Percentiles rank a stretch among this genome's conserved stretches.
Conservation (phyloP, 1,140 invertebrate species). For the Cydia pomonella region DNA sequence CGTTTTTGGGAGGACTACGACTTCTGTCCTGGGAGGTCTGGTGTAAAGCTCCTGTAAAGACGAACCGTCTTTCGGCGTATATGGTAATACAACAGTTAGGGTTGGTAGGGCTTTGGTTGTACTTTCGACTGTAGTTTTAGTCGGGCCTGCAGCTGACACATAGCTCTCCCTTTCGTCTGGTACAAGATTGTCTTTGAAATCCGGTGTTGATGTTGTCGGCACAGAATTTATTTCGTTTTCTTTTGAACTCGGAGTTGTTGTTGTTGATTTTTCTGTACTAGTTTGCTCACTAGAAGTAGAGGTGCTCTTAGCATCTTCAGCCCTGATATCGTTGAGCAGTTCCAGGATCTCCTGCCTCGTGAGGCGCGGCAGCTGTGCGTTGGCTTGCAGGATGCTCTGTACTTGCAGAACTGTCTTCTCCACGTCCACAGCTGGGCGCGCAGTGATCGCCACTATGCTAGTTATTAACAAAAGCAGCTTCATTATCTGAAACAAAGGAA, state of each 20-base stretch:
- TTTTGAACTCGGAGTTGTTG: conserved; percentile 46
- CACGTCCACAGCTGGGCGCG: conserved; percentile 59
- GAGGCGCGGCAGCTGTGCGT: conserved; percentile 81
- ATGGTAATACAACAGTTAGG: conserved; percentile 69
- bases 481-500: conserved; percentile 65
- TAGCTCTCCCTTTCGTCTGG: conserved; percentile 37
- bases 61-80: conserved; percentile 71
- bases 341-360: conserved; percentile 82
- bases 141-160: conserved; percentile 36
- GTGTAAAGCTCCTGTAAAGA: conserved; percentile 74
- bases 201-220: conserved; percentile 40
- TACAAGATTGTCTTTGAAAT: conserved; percentile 40
- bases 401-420: conserved; percentile 83
- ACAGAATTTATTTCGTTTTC: conserved; percentile 57
- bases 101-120: conserved; percentile 61
- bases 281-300: conserved; percentile 45
- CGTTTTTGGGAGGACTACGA: conserved; percentile 64
- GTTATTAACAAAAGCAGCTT: conserved; percentile 54
- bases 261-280: conserved; percentile 38
- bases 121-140: conserved; percentile 45
- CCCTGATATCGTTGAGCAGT: conserved; percentile 82
- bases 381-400: conserved; percentile 79
- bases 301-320: conserved; percentile 71
- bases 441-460: conserved; percentile 47
- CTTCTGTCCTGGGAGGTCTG: conserved; percentile 64